phyloP scores from a whole-genome alignment of 2,113 vertebrate species.

The Nematolebias whitei region DNA sequence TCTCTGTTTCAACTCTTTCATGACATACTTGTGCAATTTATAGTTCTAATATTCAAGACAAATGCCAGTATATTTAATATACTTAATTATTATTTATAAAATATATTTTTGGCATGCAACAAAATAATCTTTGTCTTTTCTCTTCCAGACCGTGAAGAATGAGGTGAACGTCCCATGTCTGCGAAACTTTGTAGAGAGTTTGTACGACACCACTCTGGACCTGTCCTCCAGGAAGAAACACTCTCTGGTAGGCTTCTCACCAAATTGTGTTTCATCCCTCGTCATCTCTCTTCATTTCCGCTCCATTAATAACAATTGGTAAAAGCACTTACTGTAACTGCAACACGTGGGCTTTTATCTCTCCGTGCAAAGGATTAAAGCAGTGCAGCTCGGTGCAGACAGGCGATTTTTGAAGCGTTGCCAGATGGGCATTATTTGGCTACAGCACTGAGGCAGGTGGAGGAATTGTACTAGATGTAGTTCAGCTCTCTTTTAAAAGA shows the following conservation, averaged over 20 bases:
- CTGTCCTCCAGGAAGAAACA: slow-evolving; percentile 98
- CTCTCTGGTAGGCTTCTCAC: slow-evolving; percentile 87
- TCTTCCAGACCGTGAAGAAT: slow-evolving; percentile 95
- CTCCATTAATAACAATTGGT: slow-evolving; percentile 48
- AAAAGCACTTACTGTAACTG: slow-evolving; percentile 55
- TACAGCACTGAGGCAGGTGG: slow-evolving; percentile 21
- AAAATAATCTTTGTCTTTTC: background rate
- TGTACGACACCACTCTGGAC: slow-evolving; percentile 96
- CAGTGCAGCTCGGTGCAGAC: slow-evolving; percentile 6
- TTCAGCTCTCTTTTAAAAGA: slow-evolving; percentile 20
- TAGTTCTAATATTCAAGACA: too few species aligned
- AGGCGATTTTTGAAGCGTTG: slow-evolving; percentile 23
- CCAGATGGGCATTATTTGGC: slow-evolving; percentile 38
- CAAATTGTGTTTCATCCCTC: slow-evolving; percentile 15
- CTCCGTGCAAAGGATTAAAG: slow-evolving; percentile 23
- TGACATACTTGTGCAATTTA: too few species aligned
- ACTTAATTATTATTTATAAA: too few species aligned
- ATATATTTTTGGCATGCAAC: background rate
- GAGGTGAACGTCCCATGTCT: slow-evolving; percentile 99
- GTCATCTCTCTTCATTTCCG: slow-evolving; percentile 48
- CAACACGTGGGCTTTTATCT: slow-evolving; percentile 53
- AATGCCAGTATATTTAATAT: too few species aligned
- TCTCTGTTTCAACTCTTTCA: background rate
- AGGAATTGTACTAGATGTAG: slow-evolving; percentile 28
- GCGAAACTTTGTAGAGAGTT: slow-evolving; percentile 96